Evolutionary conservation across 2,888 invertebrate species (phyloP), one percentile per base, ranked within the genome.

Genomic region (Zootermopsis nevadensis): DNA sequence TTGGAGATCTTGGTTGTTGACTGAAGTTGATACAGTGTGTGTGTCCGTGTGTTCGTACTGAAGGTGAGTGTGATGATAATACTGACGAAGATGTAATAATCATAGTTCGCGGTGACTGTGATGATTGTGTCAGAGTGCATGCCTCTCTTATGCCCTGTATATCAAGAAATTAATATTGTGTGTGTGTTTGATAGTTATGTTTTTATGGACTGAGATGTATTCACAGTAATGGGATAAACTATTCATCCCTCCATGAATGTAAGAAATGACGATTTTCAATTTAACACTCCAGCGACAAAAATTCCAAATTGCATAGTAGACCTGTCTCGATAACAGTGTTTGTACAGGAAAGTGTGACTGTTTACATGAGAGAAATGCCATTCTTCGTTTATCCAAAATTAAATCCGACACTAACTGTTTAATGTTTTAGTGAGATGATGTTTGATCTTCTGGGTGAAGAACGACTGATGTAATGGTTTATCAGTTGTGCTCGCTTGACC

Each of bases 381-480:
- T 48, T 76, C 38, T 76, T 76, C 74, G 30, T 72, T 81, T 72
- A 69, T 81, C 24, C 48, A 74, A 69, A 81, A 81, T 31, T 38
- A 81, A 80, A 35, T 67, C 60, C 35, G 67, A 81, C 48, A 48
- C 48, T 81, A 72, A 72, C 48, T 81, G 81, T 81, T 81, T 72
- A 72, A 81, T 81, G 81, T 81, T 67, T 81, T 81, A 81, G 72
- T 72, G 72, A 48, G 72, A 81, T 69, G 33, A 81, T 48, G 42
- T 60, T 60, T 60, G 60, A 60, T 60, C 60, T 60, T 27, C 6
- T 53, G 15, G 19, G 24, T 53, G 53, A 53, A 15, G 53, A 19
- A 53, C 19, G 8, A 3, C 53, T 53, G 2, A 53, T 10, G 3
- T 15, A 15, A 15, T 15, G 8, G 53, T 24, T 53, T 10, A 53